Conservation (phyloP, 2,113 vertebrate genomes). For the Tinamus guttatus region DNA sequence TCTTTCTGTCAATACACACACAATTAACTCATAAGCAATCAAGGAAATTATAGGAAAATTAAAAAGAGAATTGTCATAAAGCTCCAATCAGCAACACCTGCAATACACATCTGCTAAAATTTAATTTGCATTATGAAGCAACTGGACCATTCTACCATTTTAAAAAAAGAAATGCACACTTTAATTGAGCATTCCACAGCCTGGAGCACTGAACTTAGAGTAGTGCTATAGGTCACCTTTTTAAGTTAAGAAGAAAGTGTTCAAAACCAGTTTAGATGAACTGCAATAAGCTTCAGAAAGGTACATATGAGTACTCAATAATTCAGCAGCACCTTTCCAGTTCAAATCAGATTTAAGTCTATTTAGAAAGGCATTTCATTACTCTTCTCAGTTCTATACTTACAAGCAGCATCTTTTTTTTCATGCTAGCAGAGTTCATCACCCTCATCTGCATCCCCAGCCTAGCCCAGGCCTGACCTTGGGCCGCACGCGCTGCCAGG, state of each 20-base stretch:
- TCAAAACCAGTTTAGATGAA: not conserved
- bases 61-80: slow-evolving; percentile 63
- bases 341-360: not conserved
- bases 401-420: not conserved
- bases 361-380: not conserved
- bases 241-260: not conserved
- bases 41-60: slow-evolving; percentile 77
- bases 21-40: slow-evolving; percentile 76
- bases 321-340: not conserved
- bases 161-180: not conserved
- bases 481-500: rapidly evolving
- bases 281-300: not conserved
- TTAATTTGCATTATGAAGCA: slow-evolving; percentile 3
- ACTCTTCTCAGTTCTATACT: not conserved
- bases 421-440: not conserved
- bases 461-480: not conserved
- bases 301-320: rapidly evolving
- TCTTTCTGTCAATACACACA: slow-evolving; percentile 65
- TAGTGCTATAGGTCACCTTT: not conserved
- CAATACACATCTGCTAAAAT: slow-evolving; percentile 66
- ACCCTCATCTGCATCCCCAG: not conserved
- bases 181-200: not conserved
- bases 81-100: slow-evolving; percentile 71
- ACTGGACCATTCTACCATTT: not conserved
- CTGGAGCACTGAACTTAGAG: not conserved